Base-by-base conservation (phyloP, 1,140 invertebrate genomes). In the Drosophila albomicans region DNA sequence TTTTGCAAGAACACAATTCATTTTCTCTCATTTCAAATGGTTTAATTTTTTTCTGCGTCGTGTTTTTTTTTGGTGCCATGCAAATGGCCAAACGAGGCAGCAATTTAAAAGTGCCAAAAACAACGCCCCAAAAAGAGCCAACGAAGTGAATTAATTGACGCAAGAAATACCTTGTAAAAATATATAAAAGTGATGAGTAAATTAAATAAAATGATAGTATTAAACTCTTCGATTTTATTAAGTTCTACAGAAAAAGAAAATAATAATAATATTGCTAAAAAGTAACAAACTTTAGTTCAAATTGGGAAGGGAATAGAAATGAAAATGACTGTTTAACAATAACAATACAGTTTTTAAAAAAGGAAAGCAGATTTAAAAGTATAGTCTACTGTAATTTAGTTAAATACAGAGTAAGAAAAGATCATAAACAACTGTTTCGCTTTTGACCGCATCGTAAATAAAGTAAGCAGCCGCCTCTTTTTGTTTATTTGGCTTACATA, bases 1-100 rank as follows among this genome's bases (percentile, higher is more conserved):
- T 67, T n/a, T 67, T 15, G 65, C 13, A 57, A 62, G 58, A 75
- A 69, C 54, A 61, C 62, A 68, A 76, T 79, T 82, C 56, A 75
- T 65, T 79, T 79, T 67, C 30, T 15, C n/a, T 35, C 61, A 51
- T 66, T 58, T 48, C 32, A 41, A 85, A 85, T 85, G 74, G 69
- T 10, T 68, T 81, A 5, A 10, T 38, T 8, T 84, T 38, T 61
- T 16, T 51, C 30, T n/a, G 4, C 25, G 1, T 56, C 28, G 11
- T 30, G 5, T 54, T 54, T 52, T 54, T 35, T 28, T 6, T 15
- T 15, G 15, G 11, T 15, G 32, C 38, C 72, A 88, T 87, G 79
- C 79, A 88, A 87, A 87, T 88, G 68, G 49, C 54, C 68, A 51
- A 75, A 15, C 38, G 56, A 49, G 52, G 2, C 52, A 28, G 38